These are phyloP conservation scores for Athalia cordata DNA, from an alignment of 2,888 invertebrate species.

Conservation along the genomic window DNA sequence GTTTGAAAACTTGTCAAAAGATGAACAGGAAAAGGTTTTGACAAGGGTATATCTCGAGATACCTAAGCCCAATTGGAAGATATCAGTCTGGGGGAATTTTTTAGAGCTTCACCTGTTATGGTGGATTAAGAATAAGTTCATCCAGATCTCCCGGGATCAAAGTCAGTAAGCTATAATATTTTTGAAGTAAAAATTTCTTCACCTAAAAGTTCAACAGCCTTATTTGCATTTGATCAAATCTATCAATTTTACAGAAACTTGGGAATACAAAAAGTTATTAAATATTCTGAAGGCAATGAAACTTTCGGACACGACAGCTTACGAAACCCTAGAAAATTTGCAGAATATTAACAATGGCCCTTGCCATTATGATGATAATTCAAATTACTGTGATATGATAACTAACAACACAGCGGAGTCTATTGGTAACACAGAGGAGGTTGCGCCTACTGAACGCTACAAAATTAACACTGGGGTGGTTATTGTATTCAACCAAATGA, in stretches of 20 bases:
- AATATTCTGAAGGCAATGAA: constrained; percentile 4
- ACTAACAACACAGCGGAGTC: background rate
- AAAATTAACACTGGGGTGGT: constrained; percentile 7
- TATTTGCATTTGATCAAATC: background rate
- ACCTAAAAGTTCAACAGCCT: background rate
- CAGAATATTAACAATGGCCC: background rate
- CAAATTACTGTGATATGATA: background rate
- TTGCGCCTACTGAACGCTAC: background rate
- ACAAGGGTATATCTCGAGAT: background rate
- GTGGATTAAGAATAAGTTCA: constrained; percentile 52
- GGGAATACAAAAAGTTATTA: background rate
- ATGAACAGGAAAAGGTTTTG: background rate
- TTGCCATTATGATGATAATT: background rate
- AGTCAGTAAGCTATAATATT: background rate
- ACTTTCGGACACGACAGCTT: background rate
- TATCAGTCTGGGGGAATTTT: constrained; percentile 44
- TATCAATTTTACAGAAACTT: constrained; percentile 10
- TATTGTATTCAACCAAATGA: constrained; percentile 25
- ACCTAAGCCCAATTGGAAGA: background rate
- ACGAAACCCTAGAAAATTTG: background rate
- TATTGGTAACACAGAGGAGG: background rate
- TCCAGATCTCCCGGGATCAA: constrained; percentile 28
- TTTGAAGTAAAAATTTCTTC: background rate
- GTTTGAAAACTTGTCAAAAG: constrained; percentile 53
- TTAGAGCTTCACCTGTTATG: constrained; percentile 60